Evolutionary conservation across 2,113 vertebrate species (phyloP), one percentile per base, ranked within the genome.

Genomic region (Canis aureus): DNA sequence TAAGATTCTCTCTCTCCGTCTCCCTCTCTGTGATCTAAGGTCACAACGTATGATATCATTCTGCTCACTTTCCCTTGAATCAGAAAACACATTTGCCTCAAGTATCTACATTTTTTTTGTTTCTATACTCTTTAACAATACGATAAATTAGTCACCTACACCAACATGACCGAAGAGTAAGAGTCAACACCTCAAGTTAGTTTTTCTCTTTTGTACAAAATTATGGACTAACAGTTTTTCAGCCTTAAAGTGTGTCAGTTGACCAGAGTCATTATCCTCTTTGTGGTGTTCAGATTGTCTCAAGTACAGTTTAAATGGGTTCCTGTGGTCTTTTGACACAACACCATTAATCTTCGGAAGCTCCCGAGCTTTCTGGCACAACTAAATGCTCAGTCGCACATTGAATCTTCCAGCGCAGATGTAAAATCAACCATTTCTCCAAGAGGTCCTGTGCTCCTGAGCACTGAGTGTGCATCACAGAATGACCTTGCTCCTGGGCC

Each of bases 251-350:
- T 64, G 22, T 94, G 84, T 92, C 74, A 87, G 12, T 84, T 85
- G 89, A 93, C 76, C 73, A 86, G 25, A 85, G 76, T 35, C 66
- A 91, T 94, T 95, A 87, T 92, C 84, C 74, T 92, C 38, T n/a
- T 91, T 94, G 93, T 66, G 92, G 92, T 81, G 32, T 32, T 96
- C 92, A 55, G 62, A 91, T 71, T 95, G 90, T 93, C 81, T 96
- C 67, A 85, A 81, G 81, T 64, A 76, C 59, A 59, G 81, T 91
- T 95, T 96, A 94, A 95, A 95, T 96, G 93, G 93, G 74, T 94
- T 96, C 89, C 94, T 84, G 91, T 80, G 88, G 84, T 88, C 96
- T 94, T 95, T 79, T 94, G 88, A 94, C 91, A 96, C 55, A 62
- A 73, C 38, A 35, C 74, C 84, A 93, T 97, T 92, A 62, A 98